Evolutionary conservation across 2,797 vertebrate species (phyloP).

Genomic region (Cyclopterus lumpus): DNA sequence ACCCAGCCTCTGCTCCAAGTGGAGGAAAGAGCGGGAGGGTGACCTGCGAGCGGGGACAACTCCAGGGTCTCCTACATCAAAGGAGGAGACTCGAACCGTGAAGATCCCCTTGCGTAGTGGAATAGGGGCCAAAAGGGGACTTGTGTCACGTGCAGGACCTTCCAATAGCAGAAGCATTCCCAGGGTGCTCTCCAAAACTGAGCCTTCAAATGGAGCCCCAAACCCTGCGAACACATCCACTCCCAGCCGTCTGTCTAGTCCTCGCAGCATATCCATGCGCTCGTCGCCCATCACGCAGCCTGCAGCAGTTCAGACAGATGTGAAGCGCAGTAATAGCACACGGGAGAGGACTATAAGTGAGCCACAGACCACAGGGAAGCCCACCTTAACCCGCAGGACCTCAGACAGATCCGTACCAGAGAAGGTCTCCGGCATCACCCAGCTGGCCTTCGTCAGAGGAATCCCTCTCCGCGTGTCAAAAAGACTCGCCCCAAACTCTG

Average conservation of each 20-base stretch:
- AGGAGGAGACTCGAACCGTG: constrained; percentile 68
- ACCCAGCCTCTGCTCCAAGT: constrained; percentile 87
- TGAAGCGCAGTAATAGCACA: constrained; percentile 73
- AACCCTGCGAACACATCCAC: constrained; percentile 44
- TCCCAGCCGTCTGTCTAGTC: constrained; percentile 51
- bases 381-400: constrained; percentile 49
- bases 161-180: constrained; percentile 68
- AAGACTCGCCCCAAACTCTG: constrained; percentile 79
- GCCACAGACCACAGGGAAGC: constrained; percentile 50
- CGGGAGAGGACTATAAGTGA: constrained; percentile 65
- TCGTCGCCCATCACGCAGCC: constrained; percentile 53
- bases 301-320: constrained; percentile 54
- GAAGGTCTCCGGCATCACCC: constrained; percentile 55
- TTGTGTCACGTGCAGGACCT: constrained; percentile 60
- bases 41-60: constrained; percentile 60
- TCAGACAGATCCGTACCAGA: constrained; percentile 70
- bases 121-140: constrained; percentile 76
- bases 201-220: constrained; percentile 44
- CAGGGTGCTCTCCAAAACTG: constrained; percentile 76
- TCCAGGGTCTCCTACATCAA: constrained; percentile 54
- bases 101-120: constrained; percentile 75
- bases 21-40: constrained; percentile 84
- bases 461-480: constrained; percentile 81
- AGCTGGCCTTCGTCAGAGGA: constrained; percentile 75
- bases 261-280: constrained; percentile 70